Evolutionary conservation across 2,113 vertebrate genomes (phyloP).

Genomic region (Indicator maculatus): DNA sequence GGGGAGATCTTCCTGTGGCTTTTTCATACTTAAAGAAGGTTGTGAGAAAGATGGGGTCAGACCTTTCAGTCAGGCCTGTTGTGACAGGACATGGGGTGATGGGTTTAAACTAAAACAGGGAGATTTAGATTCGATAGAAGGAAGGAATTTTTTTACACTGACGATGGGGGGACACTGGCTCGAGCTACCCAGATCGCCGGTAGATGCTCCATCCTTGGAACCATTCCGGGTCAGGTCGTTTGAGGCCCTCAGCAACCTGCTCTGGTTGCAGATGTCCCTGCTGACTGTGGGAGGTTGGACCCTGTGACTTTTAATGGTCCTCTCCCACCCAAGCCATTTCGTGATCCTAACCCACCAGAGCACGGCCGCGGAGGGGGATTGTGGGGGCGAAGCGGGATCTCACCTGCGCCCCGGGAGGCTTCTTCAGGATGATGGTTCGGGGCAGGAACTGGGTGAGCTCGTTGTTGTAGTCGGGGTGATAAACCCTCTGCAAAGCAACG

Average conservation of each 20-base stretch:
- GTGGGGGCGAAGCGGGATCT: not conserved
- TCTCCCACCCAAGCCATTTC: not conserved
- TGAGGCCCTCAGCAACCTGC: not conserved
- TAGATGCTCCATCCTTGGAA: not conserved
- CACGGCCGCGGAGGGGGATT: not conserved
- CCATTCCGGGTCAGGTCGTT: not conserved
- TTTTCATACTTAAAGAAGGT: too few species aligned
- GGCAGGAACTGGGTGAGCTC: conserved; percentile 95
- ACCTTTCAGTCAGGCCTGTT: too few species aligned
- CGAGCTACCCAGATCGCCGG: not conserved
- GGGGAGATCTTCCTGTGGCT: not conserved
- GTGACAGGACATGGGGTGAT: too few species aligned
- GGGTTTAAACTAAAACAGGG: too few species aligned
- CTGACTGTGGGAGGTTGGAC: not conserved
- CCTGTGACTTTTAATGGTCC: not conserved
- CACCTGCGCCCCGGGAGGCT: conserved; percentile 92
- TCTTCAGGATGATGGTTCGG: conserved; percentile 89
- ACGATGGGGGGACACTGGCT: too few species aligned
- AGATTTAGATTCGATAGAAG: too few species aligned
- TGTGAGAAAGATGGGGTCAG: too few species aligned
- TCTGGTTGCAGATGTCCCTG: not conserved
- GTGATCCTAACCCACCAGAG: not conserved
- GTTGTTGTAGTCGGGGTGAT: conserved; percentile 97
- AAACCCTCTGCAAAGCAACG: conserved; percentile 82
- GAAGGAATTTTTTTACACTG: too few species aligned